These are phyloP conservation scores for Drosophila anomalata DNA, from an alignment of 2,888 invertebrate genomes.

Conservation along the genomic window DNA sequence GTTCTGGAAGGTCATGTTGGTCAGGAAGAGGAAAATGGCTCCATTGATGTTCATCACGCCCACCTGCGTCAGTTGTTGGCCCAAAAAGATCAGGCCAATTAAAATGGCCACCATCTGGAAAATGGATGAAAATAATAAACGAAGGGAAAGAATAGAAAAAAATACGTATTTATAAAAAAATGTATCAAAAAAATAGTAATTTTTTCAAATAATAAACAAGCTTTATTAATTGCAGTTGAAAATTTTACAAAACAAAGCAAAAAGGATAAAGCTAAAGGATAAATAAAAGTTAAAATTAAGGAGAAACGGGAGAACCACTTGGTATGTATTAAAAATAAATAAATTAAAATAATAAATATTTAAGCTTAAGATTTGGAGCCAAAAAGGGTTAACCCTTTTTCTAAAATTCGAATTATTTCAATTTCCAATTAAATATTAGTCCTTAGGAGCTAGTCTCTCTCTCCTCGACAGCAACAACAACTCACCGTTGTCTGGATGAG, in stretches of 20 bases:
- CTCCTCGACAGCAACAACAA: not conserved
- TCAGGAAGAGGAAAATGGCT: slow-evolving; percentile 94
- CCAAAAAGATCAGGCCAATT: slow-evolving; percentile 94
- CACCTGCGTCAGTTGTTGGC: slow-evolving; percentile 91
- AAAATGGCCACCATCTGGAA: slow-evolving; percentile 93
- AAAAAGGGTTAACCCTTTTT: slow-evolving; percentile 45
- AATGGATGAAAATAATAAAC: not conserved
- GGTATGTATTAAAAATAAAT: not conserved
- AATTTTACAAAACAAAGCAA: not conserved
- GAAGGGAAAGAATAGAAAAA: not conserved
- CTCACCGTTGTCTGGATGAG: slow-evolving; percentile 94
- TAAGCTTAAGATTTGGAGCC: not conserved
- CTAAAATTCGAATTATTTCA: not conserved
- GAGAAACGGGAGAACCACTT: not conserved
- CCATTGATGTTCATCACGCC: slow-evolving; percentile 98
- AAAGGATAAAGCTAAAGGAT: not conserved
- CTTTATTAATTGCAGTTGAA: not conserved
- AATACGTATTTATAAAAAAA: not conserved
- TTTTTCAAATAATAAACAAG: not conserved
- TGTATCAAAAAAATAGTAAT: not conserved
- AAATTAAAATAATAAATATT: not conserved
- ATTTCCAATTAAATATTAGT: not conserved
- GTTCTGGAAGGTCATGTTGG: slow-evolving; percentile 97
- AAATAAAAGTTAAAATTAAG: not conserved
- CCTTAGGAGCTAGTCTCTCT: not conserved